Evolutionary conservation across 1,140 invertebrate species (phyloP), one percentile per base, ranked within the genome.

Genomic region (Heliothis virescens): DNA sequence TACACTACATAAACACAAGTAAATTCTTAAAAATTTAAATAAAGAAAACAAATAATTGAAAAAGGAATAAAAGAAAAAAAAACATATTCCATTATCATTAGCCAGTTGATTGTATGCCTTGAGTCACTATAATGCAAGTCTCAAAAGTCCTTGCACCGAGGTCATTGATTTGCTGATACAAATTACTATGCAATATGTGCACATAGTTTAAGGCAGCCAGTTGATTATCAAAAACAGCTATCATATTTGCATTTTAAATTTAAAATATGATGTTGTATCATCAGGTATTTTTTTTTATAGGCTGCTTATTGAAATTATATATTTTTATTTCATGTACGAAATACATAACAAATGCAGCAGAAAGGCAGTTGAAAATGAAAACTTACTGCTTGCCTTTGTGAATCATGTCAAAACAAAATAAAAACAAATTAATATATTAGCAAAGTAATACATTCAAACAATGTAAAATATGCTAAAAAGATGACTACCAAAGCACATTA

Each of bases 141-240:
- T 41, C 13, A 29, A 65, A 60, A 65, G 62, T 47, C 62, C 62
- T 65, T 65, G 62, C 62, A 47, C 4, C 47, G 62, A 65, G 62
- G 62, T 65, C 62, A 48, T 65, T 65, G 62, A 65, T 48, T 65
- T 41, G 12, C 41, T 65, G 47, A 34, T 65, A 29, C 34, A 41
- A 41, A 41, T 41, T 41, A 41, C 34, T 41, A 41, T 41, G 34
- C 34, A 41, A 41, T 41, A 9, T 41, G 34, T 41, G 34, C 34
- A 41, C 34, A 41, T 41, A 41, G 34, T 7, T 41, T 41, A 41
- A 7, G 34, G 9, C 34, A 41, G 34, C 5, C 34, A 41, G 34
- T 41, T 41, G 34, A 7, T 41, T 9, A 5, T 7, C 34, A 41
- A 41, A 41, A 41, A 41, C 34, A 41, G 34, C 34, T 9, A 41